phyloP scores from a whole-genome alignment of 1,140 invertebrate species.

The Anoplophora glabripennis region DNA sequence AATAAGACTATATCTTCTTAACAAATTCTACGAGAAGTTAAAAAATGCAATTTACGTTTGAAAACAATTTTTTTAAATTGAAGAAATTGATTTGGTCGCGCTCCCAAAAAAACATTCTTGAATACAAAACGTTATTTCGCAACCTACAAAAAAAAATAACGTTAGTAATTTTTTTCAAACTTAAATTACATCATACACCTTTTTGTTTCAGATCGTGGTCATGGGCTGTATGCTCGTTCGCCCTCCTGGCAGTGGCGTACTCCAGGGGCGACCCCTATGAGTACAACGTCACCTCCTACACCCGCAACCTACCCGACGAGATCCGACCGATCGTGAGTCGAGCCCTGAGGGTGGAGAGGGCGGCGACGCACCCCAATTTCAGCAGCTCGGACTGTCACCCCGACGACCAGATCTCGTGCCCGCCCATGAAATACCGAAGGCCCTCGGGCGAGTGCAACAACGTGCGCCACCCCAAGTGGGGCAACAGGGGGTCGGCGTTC shows the following conservation, averaged over 20 bases:
- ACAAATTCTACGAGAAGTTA: too few species aligned
- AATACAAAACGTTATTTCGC: too few species aligned
- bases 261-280: constrained; percentile 16
- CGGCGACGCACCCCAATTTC: background rate
- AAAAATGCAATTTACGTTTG: too few species aligned
- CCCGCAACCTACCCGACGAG: constrained; percentile 36
- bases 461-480: constrained; percentile 84
- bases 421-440: constrained; percentile 75
- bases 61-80: too few species aligned
- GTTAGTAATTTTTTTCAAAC: too few species aligned
- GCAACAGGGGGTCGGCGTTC: constrained; percentile 79
- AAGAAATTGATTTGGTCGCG: too few species aligned
- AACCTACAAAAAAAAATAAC: too few species aligned
- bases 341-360: constrained; percentile 34
- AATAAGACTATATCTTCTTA: too few species aligned
- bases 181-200: background rate
- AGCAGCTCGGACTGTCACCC: constrained; percentile 16
- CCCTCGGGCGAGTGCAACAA: constrained; percentile 94
- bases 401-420: constrained; percentile 51
- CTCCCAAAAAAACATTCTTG: too few species aligned
- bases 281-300: constrained; percentile 37
- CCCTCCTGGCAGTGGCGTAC: background rate
- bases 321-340: constrained; percentile 29
- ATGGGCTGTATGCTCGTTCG: background rate
- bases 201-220: constrained; percentile 7